Evolutionary conservation across 1,140 invertebrate species (phyloP).

Genomic region (Carcinoscorpius rotundicauda): DNA sequence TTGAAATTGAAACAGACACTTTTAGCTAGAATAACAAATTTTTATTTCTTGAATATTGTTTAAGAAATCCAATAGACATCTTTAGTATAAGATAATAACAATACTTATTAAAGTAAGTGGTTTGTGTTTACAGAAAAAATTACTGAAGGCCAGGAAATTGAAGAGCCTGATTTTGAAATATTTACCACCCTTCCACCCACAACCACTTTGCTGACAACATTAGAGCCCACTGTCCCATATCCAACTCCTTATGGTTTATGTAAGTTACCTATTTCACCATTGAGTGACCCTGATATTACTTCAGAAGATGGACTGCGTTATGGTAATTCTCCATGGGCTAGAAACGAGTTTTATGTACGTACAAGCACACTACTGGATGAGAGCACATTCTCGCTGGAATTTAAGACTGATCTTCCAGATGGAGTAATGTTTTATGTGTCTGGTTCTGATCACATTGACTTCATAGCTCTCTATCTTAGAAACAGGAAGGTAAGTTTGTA

Average conservation of each 20-base stretch:
- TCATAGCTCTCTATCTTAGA: conserved; percentile 64
- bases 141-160: too few species aligned
- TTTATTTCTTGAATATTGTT: too few species aligned
- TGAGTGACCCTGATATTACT: conserved; percentile 7
- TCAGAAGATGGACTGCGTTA: conserved; percentile 17
- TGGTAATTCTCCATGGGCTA: conserved; percentile 22
- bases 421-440: conserved; percentile 78
- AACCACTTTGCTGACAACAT: too few species aligned
- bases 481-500: conserved; percentile 54
- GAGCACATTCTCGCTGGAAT: conserved; percentile 57
- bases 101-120: too few species aligned
- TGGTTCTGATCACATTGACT: conserved; percentile 52
- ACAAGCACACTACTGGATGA: conserved; percentile 45
- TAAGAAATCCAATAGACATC: too few species aligned
- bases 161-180: too few species aligned
- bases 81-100: too few species aligned
- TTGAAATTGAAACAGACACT: too few species aligned
- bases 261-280: conserved; percentile 14
- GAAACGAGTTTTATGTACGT: conserved; percentile 52
- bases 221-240: conserved; percentile 3
- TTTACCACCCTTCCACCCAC: too few species aligned
- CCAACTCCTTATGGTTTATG: conserved; percentile 17
- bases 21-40: too few species aligned
- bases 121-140: too few species aligned
- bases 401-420: conserved; percentile 60